A percentile compares a stretch with the other conserved stretches of the same genome.
These are phyloP conservation scores for Zygogramma bicolorata DNA, from an alignment of 2,888 invertebrate species.

Conservation along the genomic window DNA sequence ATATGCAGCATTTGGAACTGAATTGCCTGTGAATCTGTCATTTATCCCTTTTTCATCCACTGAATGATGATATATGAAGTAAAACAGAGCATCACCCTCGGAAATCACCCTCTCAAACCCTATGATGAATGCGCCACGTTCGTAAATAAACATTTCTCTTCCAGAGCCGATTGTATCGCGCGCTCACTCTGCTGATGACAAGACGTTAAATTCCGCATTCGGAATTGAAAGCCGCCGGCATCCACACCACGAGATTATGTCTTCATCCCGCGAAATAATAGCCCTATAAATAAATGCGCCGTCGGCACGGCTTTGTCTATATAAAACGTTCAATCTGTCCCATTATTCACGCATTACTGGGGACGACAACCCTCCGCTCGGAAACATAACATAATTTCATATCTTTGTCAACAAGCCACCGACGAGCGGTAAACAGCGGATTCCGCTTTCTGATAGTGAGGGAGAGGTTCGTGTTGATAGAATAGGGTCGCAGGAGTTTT, in stretches of 20 bases:
- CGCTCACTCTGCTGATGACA: neutral
- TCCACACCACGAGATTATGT: neutral
- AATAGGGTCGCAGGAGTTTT: too few species aligned
- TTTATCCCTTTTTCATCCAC: too few species aligned
- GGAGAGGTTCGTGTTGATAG: too few species aligned
- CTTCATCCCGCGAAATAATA: conserved; percentile 3
- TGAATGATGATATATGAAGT: too few species aligned
- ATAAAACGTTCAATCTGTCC: conserved; percentile 11
- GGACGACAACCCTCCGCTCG: neutral
- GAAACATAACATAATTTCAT: conserved; percentile 6
- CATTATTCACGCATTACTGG: conserved; percentile 9
- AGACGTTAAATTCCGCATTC: neutral
- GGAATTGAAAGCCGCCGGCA: neutral
- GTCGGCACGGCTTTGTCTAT: conserved; percentile 1
- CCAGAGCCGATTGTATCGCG: neutral
- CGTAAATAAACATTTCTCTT: neutral
- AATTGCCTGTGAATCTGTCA: too few species aligned
- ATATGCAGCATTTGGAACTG: too few species aligned
- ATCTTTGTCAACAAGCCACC: neutral
- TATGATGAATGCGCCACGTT: too few species aligned
- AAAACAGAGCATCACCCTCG: too few species aligned
- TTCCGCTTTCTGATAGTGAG: too few species aligned
- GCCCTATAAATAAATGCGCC: conserved; percentile 3
- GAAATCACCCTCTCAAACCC: too few species aligned
- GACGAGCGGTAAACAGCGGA: too few species aligned